Evolutionary conservation across 2,797 vertebrate species (phyloP), one percentile per base, ranked within the genome.

Genomic region (Argentina silus): DNA sequence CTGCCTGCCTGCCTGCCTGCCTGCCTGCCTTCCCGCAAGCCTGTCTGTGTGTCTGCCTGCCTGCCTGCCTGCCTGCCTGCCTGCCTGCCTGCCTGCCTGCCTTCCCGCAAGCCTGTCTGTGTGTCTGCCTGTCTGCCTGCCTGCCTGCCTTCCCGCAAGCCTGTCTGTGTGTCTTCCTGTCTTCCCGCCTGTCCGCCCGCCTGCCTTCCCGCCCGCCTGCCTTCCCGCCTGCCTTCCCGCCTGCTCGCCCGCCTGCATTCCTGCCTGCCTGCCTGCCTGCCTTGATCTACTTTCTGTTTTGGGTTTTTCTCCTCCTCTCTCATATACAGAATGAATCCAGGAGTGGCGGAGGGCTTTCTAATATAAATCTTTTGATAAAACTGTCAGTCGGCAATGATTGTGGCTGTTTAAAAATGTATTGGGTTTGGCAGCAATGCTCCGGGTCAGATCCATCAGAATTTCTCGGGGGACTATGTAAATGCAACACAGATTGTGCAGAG

Each of bases 321-420:
- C 57, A 73, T 73, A 78, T 67, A 61, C 42, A 65, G 72, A 79
- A 82, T 68, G 17, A 81, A 47, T 64, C 15, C 14, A 78, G 74
- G 55, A 62, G 43, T 53, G 59, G 77, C 60, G 69, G 15, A 48
- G 53, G 50, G 2, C 53, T 75, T 74, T 82, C 48, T 67, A 72
- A 70, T 76, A 72, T 66, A 63, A 72, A 73, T 81, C 69, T 84
- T 78, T 83, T 64, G 15, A 83, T 85, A 76, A 80, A 73, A 70
- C 75, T 27, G 68, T 66, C 50, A 77, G 50, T 66, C 17, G 59
- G 71, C 60, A 77, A 68, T 74, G 78, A 81, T 73, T 73, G 75
- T 8, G 23, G 42, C 72, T 62, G 42, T 78, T 81, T 75, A 74
- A 87, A 86, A 81, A 82, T 81, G 70, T 63, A 78, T 77, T 68